Percentiles rank a stretch among this genome's conserved stretches.
Evolutionary conservation across 2,113 vertebrate species (phyloP).

Genomic region (Paracyprichromis sp.): DNA sequence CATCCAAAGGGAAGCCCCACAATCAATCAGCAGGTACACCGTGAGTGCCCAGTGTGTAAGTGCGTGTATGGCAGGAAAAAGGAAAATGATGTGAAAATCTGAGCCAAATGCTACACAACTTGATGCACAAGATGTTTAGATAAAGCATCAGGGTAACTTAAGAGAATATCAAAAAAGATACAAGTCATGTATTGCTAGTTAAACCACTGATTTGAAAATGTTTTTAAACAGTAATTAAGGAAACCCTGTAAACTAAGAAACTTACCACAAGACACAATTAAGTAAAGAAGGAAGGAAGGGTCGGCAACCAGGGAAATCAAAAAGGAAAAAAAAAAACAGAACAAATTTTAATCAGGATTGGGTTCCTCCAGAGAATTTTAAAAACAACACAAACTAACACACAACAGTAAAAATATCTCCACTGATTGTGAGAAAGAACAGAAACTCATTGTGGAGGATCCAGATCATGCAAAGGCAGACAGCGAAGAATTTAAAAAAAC

Average conservation of each 20-base stretch:
- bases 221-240: constrained; percentile 1
- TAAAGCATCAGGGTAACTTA: neutral
- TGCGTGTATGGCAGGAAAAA: neutral
- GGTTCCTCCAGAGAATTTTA: constrained; percentile 79
- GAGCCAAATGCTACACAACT: neutral
- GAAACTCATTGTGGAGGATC: constrained; percentile 42
- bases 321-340: constrained; percentile 99
- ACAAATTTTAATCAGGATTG: constrained; percentile 93
- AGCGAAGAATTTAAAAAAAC: neutral
- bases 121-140: neutral
- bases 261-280: constrained; percentile 99
- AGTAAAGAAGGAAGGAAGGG: constrained; percentile 96
- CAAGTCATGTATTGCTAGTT: neutral
- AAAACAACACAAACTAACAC: constrained; percentile 77
- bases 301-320: constrained; percentile 94
- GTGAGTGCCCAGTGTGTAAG: neutral
- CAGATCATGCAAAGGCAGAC: constrained; percentile 55
- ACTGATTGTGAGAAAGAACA: constrained; percentile 39
- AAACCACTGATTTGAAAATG: constrained; percentile 57
- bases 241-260: constrained; percentile 82
- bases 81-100: neutral
- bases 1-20: neutral
- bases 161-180: neutral
- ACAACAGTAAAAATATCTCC: constrained; percentile 63
- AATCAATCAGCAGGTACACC: neutral